Conservation (phyloP, 2,113 vertebrate species). For the Taxidea taxus region DNA sequence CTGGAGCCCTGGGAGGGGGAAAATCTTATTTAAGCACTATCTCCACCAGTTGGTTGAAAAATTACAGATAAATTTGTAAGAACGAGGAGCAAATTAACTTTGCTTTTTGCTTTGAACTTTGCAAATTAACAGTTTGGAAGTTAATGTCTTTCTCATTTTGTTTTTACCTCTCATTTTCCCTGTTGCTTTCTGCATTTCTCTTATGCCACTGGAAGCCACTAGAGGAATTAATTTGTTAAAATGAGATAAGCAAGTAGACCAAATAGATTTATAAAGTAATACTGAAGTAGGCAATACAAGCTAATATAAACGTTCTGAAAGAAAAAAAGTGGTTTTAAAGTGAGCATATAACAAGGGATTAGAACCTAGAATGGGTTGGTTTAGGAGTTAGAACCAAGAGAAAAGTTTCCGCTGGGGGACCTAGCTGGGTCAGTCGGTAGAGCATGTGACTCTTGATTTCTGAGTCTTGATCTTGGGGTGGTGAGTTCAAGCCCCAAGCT, state of each 20-base stretch:
- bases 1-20: background rate
- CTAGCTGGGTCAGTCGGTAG: background rate
- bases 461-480: background rate
- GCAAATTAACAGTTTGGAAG: background rate
- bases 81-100: background rate
- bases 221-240: conserved; percentile 9
- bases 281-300: background rate
- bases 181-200: background rate
- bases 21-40: background rate
- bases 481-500: background rate
- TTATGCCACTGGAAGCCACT: background rate
- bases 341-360: background rate
- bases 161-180: background rate
- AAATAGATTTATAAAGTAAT: conserved; percentile 29
- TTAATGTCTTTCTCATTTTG: conserved; percentile 12
- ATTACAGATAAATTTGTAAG: background rate
- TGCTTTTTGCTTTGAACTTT: too few species aligned
- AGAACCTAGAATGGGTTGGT: background rate
- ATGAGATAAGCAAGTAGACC: background rate
- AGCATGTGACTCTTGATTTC: background rate
- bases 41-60: background rate
- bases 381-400: background rate
- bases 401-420: background rate
- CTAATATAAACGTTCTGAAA: background rate
- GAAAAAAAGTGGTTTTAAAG: background rate